phyloP scores from a whole-genome alignment of 2,888 invertebrate genomes.

The Herminia tarsipennalis region DNA sequence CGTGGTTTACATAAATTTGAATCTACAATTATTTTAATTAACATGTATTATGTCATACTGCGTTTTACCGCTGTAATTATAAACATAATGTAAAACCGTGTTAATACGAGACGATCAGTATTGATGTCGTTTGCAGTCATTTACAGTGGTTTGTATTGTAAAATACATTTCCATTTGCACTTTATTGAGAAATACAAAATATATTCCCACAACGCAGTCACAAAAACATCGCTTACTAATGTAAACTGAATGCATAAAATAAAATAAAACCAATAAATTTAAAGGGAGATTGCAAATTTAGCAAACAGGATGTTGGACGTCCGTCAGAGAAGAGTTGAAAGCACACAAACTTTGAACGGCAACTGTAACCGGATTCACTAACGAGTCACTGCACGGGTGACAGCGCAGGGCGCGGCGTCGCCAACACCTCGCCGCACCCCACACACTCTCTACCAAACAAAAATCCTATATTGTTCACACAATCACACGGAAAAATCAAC shows the following conservation, averaged over 20 bases:
- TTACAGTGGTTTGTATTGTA: no score
- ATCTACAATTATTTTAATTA: not conserved
- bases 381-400: conserved; percentile 67
- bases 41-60: not conserved
- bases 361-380: conserved; percentile 76
- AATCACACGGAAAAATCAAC: conserved; percentile 10
- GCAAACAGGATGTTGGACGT: conserved; percentile 64
- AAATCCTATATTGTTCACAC: conserved; percentile 32
- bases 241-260: no score
- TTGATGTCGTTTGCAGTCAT: no score
- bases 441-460: conserved; percentile 42
- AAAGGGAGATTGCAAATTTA: conserved; percentile 32
- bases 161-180: no score
- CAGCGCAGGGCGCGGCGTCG: conserved; percentile 40
- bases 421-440: conserved; percentile 17
- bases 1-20: not conserved
- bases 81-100: not conserved
- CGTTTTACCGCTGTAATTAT: not conserved
- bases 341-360: conserved; percentile 74
- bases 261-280: conserved; percentile 40
- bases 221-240: no score
- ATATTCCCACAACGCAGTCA: no score
- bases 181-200: no score
- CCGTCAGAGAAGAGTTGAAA: conserved; percentile 64
- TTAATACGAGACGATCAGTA: not conserved